These are phyloP conservation scores for Numenius arquata DNA, from an alignment of 2,113 vertebrate species.

Conservation along the genomic window DNA sequence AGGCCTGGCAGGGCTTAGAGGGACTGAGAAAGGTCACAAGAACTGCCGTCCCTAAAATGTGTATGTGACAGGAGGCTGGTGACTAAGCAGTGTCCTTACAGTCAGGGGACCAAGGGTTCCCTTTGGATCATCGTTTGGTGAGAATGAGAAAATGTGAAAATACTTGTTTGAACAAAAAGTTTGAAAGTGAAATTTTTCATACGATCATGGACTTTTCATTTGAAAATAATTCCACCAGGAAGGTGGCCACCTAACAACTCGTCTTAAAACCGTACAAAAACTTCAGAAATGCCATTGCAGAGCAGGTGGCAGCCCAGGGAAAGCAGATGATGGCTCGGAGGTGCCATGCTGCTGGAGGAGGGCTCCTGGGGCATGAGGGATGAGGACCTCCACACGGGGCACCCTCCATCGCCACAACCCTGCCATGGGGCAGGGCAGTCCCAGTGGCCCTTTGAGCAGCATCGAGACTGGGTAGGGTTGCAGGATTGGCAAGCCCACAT, in stretches of 20 bases:
- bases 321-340: neutral
- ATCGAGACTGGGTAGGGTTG: neutral
- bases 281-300: neutral
- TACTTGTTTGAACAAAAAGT: neutral
- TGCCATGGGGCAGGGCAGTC: neutral
- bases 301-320: neutral
- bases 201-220: neutral
- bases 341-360: neutral
- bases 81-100: neutral
- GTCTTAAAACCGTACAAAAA: neutral
- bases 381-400: fast-evolving
- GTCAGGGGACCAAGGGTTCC: fast-evolving
- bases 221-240: neutral
- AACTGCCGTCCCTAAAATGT: neutral
- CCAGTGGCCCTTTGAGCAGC: neutral
- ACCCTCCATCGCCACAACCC: neutral
- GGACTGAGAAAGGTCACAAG: neutral
- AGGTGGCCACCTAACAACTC: neutral
- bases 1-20: neutral
- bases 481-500: neutral
- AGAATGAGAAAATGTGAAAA: neutral
- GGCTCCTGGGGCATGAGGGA: fast-evolving
- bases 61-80: neutral
- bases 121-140: fast-evolving
- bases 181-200: neutral